Evolutionary conservation across 1,140 invertebrate genomes (phyloP), one percentile per base, ranked within the genome.

Genomic region (Macrobrachium nipponense): DNA sequence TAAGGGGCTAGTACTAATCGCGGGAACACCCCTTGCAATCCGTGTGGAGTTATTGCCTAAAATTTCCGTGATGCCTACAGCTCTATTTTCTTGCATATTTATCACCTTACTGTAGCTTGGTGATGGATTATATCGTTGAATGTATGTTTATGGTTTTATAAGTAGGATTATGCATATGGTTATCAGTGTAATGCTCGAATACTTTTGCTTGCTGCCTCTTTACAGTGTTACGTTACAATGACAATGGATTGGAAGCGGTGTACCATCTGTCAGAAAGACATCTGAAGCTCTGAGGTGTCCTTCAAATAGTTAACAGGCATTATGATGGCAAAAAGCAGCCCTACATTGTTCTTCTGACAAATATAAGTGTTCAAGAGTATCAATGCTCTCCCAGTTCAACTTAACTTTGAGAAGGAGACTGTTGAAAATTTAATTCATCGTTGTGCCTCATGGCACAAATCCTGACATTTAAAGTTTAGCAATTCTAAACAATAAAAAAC

Each of bases 391-490:
- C 68, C 68, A 72, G 68, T 72, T 72, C 68, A 72, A 72, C 68
- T 72, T 23, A 72, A 72, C 10, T 72, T 72, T 72, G 10, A 20
- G 68, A 20, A 72, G 15, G 68, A 11, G 68, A 72, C 68, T 72
- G 68, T 20, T 72, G 68, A 72, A 72, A 11, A 72, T 14, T 72
- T 72, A 10, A 11, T 72, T 20, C 68, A 72, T 11, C 11, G 27
- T 72, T 20, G 68, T 72, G 68, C 68, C 11, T 72, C 68, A 14
- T 72, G 68, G 68, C 68, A 72, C 68, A 72, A 72, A 72, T 72
- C 68, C 68, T 72, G 68, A 12, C 68, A 72, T 11, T 72, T 72
- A 20, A 72, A 72, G 68, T 11, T 72, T 20, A 72, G 12, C 20
- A 72, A 72, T 72, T 72, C 68, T 20, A 72, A 72, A 20, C 68